Evolutionary conservation across 2,888 invertebrate genomes (phyloP).

Genomic region (Ormyrus rosae): DNA sequence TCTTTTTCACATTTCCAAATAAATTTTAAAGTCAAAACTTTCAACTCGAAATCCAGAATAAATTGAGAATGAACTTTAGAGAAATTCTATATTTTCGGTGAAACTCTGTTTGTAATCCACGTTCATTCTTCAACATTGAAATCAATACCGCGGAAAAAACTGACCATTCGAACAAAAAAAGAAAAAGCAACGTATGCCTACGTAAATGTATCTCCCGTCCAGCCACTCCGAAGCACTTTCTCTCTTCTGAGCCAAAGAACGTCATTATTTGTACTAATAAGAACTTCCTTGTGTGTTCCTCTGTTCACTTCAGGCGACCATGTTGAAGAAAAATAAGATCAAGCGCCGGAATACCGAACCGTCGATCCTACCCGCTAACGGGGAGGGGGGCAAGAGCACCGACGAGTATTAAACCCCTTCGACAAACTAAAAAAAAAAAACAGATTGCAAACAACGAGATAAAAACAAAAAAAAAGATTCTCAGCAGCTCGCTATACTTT

Average conservation of each 20-base stretch:
- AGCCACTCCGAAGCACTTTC: neutral
- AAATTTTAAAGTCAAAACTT: too few relatives aligned
- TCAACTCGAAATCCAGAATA: too few relatives aligned
- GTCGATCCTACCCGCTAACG: constrained; percentile 84
- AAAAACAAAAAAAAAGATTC: too few relatives aligned
- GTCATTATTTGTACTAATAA: constrained; percentile 43
- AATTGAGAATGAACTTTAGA: too few relatives aligned
- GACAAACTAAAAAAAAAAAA: too few relatives aligned
- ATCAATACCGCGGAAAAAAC: too few relatives aligned
- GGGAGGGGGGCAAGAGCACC: constrained; percentile 83
- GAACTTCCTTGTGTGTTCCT: constrained; percentile 67
- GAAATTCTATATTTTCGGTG: too few relatives aligned
- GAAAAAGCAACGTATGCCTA: neutral
- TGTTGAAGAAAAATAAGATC: constrained; percentile 99
- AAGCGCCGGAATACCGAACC: constrained; percentile 94
- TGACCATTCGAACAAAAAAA: too few relatives aligned
- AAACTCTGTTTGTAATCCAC: too few relatives aligned
- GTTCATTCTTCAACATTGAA: too few relatives aligned
- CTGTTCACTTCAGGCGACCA: constrained; percentile 91
- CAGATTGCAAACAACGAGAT: neutral
- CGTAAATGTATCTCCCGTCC: neutral
- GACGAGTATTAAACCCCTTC: constrained; percentile 76
- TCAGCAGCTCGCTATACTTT: constrained; percentile 16
- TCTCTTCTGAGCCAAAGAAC: neutral
- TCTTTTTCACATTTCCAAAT: too few relatives aligned